Evolutionary conservation across 2,113 vertebrate genomes (phyloP).

Genomic region (Podiceps cristatus): DNA sequence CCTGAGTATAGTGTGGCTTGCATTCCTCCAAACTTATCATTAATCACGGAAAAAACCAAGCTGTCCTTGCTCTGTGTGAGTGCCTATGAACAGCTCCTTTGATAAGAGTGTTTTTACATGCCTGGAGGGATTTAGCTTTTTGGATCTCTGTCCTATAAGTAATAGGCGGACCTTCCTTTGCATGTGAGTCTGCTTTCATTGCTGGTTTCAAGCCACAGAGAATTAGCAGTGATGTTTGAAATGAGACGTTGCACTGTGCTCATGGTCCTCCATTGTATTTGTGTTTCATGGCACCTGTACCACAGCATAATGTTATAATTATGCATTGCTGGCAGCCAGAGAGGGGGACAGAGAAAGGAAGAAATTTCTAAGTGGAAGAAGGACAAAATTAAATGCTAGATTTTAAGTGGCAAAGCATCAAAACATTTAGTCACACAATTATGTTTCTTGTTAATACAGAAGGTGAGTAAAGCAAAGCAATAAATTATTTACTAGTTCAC

Average conservation of each 20-base stretch:
- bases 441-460: background rate
- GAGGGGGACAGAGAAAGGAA: background rate
- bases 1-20: slow-evolving; percentile 29
- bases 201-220: background rate
- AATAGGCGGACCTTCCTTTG: slow-evolving; percentile 24
- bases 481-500: background rate
- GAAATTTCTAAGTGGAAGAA: background rate
- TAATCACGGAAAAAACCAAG: slow-evolving; percentile 63
- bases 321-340: background rate
- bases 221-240: background rate
- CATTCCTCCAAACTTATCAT: slow-evolving; percentile 72
- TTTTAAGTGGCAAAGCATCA: background rate
- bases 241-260: background rate
- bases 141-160: slow-evolving; percentile 42
- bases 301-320: background rate
- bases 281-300: background rate
- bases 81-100: slow-evolving; percentile 68
- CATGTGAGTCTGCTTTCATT: slow-evolving; percentile 54
- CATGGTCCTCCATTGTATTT: background rate
- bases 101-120: slow-evolving; percentile 71
- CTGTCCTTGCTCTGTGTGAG: slow-evolving; percentile 31
- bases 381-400: background rate
- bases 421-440: background rate
- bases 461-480: background rate
- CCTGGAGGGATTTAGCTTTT: slow-evolving; percentile 71